phyloP scores from a whole-genome alignment of 2,113 vertebrate genomes.

The Paratilapia polleni region DNA sequence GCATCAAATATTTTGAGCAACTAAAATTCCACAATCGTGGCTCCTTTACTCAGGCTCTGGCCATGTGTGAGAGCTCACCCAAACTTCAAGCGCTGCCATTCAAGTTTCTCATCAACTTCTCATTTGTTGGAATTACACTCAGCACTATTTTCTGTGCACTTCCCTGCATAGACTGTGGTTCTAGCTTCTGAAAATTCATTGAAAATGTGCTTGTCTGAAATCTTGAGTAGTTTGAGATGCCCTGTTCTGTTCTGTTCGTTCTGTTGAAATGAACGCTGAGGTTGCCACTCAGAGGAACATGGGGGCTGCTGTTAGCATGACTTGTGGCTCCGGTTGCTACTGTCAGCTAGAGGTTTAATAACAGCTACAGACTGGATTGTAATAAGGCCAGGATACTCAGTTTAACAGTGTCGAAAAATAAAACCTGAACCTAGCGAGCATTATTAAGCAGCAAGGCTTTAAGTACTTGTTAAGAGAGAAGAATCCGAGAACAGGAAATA shows the following conservation, averaged over 20 bases:
- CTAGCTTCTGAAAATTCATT: background rate
- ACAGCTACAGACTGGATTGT: slow-evolving; percentile 31
- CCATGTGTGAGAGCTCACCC: no score
- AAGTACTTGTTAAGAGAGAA: background rate
- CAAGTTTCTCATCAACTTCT: background rate
- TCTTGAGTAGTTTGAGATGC: background rate
- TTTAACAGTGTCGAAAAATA: background rate
- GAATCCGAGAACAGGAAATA: background rate
- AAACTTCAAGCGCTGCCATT: background rate
- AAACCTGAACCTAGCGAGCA: background rate
- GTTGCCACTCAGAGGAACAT: background rate
- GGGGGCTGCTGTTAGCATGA: slow-evolving; percentile 22
- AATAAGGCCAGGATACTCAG: slow-evolving; percentile 14
- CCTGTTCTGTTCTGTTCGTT: background rate
- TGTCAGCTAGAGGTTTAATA: slow-evolving; percentile 30
- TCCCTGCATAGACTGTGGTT: background rate
- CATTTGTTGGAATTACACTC: background rate
- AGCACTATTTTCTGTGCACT: background rate
- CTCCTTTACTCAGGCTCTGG: no score
- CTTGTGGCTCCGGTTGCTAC: slow-evolving; percentile 38
- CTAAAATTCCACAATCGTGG: no score
- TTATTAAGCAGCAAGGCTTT: background rate
- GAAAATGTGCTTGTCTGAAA: no score
- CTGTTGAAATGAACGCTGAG: background rate
- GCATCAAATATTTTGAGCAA: background rate